phyloP scores from a whole-genome alignment of 2,888 invertebrate genomes.

The Plusia festucae region DNA sequence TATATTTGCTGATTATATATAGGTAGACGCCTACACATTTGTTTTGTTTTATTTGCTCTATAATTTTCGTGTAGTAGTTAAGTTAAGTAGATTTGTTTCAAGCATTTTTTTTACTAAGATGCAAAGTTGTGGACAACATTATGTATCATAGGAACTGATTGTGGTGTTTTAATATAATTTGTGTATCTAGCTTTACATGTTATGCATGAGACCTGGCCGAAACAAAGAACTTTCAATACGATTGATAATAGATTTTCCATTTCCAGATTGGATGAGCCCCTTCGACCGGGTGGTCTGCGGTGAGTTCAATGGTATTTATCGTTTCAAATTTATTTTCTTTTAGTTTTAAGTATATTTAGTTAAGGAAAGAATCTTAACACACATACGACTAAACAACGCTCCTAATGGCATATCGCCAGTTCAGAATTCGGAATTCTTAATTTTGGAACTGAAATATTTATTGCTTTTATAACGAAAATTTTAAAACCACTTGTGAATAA shows the following conservation, averaged over 20 bases:
- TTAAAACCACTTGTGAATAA: conserved; percentile 38
- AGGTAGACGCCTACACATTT: background rate
- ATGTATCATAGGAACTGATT: background rate
- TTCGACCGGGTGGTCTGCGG: conserved; percentile 98
- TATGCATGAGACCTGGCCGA: conserved; percentile 79
- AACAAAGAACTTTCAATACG: conserved; percentile 86
- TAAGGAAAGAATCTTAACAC: conserved; percentile 61
- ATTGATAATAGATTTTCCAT: conserved; percentile 90
- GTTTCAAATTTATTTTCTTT: conserved; percentile 90
- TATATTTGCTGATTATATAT: no score
- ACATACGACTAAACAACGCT: conserved; percentile 59
- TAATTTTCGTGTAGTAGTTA: background rate
- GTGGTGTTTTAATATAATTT: conserved; percentile 24
- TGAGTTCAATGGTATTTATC: conserved; percentile 96
- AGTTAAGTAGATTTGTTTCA: background rate
- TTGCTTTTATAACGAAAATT: conserved; percentile 36
- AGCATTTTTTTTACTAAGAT: background rate
- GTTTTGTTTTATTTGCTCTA: background rate
- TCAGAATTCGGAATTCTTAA: conserved; percentile 34
- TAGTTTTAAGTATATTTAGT: conserved; percentile 84
- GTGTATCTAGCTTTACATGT: conserved; percentile 49
- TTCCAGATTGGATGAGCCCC: conserved; percentile 98
- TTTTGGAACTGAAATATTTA: conserved; percentile 45
- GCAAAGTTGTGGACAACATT: background rate
- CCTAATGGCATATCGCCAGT: conserved; percentile 35